Percentiles rank a stretch among this genome's conserved stretches.
These are phyloP conservation scores for Macquaria ambigua DNA, from an alignment of 2,113 vertebrate species.

Conservation along the genomic window DNA sequence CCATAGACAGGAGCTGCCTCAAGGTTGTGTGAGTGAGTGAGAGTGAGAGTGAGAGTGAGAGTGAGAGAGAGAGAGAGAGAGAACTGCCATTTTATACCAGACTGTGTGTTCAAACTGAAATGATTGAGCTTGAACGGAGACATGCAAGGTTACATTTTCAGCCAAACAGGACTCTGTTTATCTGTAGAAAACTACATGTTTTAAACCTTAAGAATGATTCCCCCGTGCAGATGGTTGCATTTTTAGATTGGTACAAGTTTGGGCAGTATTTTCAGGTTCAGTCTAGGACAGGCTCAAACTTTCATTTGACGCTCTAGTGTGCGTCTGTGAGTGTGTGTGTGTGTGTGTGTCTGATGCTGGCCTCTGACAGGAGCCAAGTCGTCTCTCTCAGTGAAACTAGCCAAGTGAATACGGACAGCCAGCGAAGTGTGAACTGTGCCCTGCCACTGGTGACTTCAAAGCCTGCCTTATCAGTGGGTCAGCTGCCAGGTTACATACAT, in stretches of 20 bases:
- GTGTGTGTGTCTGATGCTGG: slow-evolving; percentile 4
- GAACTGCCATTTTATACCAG: too few species aligned
- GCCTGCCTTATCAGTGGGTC: slow-evolving; percentile 51
- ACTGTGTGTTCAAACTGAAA: neutral
- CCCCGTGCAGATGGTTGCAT: neutral
- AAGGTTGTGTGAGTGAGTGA: slow-evolving; percentile 85
- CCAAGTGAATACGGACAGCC: slow-evolving; percentile 50
- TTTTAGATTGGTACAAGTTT: slow-evolving; percentile 10
- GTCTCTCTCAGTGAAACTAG: slow-evolving; percentile 45
- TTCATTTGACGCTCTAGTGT: slow-evolving; percentile 19
- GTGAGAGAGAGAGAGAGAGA: too few species aligned
- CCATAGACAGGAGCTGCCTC: slow-evolving; percentile 93
- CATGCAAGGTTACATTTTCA: neutral
- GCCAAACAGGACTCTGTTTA: neutral
- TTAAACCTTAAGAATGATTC: neutral
- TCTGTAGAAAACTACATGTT: neutral
- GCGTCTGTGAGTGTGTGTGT: neutral
- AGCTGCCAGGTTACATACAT: slow-evolving; percentile 28
- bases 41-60: neutral
- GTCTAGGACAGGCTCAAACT: slow-evolving; percentile 29
- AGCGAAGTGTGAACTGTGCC: slow-evolving; percentile 63
- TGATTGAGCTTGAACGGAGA: neutral
- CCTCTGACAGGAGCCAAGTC: slow-evolving; percentile 50
- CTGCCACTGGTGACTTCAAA: slow-evolving; percentile 47
- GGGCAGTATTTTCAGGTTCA: neutral